A percentile compares a stretch with the other conserved stretches of the same genome.
These are phyloP conservation scores for Camptogramma bilineatum DNA, from an alignment of 2,888 invertebrate species.

Conservation along the genomic window DNA sequence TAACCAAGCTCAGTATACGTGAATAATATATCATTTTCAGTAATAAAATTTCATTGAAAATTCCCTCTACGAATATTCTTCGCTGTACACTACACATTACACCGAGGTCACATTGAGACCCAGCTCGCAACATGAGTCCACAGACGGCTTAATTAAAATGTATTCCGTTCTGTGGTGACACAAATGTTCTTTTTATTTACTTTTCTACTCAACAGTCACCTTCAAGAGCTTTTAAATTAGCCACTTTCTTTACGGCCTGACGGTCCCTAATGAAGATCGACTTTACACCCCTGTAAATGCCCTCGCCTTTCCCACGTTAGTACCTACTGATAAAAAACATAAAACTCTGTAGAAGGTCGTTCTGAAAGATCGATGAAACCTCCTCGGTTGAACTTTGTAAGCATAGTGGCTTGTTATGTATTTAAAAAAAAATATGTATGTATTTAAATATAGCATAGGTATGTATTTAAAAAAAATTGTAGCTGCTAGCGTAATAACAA, in stretches of 20 bases:
- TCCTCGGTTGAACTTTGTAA: not conserved
- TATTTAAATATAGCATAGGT: too few species aligned
- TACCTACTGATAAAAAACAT: constrained; percentile 44
- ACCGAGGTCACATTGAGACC: constrained; percentile 23
- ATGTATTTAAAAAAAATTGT: not conserved
- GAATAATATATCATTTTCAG: not conserved
- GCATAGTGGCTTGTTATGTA: not conserved
- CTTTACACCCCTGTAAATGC: constrained; percentile 57
- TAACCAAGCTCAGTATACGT: too few species aligned
- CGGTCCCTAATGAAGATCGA: constrained; percentile 64
- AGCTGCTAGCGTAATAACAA: not conserved
- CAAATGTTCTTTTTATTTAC: constrained; percentile 38
- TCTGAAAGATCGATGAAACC: constrained; percentile 17
- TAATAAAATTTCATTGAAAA: not conserved
- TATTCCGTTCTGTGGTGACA: constrained; percentile 34
- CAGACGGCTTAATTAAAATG: constrained; percentile 35
- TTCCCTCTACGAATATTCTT: not conserved
- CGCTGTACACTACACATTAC: not conserved
- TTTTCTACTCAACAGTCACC: constrained; percentile 39
- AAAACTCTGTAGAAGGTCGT: constrained; percentile 33
- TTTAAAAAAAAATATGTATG: too few species aligned
- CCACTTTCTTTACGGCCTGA: constrained; percentile 40
- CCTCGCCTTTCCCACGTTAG: constrained; percentile 41
- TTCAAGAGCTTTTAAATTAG: constrained; percentile 55
- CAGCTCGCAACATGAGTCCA: constrained; percentile 27